These are phyloP conservation scores for Harpagoxenus sublaevis DNA, from an alignment of 2,888 invertebrate genomes.

Conservation along the genomic window DNA sequence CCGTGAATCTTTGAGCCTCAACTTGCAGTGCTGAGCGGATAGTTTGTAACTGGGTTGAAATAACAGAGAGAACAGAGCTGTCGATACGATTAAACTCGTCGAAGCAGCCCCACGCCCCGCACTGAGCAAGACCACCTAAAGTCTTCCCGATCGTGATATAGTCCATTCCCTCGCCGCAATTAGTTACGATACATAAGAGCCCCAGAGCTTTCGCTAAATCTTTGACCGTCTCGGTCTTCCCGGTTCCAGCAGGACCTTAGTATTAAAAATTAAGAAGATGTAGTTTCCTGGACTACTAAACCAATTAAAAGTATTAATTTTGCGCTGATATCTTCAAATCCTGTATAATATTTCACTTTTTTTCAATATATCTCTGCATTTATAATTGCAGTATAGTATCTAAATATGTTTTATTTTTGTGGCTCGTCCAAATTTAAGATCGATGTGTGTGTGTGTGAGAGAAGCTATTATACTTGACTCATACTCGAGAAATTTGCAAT, in stretches of 20 bases:
- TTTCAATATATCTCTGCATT: not conserved
- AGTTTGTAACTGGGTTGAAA: constrained; percentile 96
- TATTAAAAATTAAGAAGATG: not conserved
- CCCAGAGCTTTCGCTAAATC: constrained; percentile 97
- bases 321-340: not conserved
- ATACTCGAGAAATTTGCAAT: not conserved
- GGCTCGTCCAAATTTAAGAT: not conserved
- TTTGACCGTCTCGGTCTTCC: constrained; percentile 97
- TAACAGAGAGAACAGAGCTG: constrained; percentile 96
- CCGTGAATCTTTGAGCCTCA: constrained; percentile 92
- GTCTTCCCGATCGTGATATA: constrained; percentile 93
- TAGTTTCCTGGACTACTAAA: not conserved
- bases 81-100: constrained; percentile 98
- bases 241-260: constrained; percentile 92
- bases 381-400: not conserved
- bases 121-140: constrained; percentile 92
- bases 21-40: constrained; percentile 94
- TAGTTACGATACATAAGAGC: constrained; percentile 93
- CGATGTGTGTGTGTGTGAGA: too few relatives aligned
- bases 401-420: not conserved
- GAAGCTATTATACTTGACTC: not conserved
- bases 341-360: not conserved
- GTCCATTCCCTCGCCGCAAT: constrained; percentile 98
- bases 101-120: constrained; percentile 98
- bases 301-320: not conserved